Base-by-base conservation (phyloP, 2,888 invertebrate genomes). In the Euzetes globulus region DNA sequence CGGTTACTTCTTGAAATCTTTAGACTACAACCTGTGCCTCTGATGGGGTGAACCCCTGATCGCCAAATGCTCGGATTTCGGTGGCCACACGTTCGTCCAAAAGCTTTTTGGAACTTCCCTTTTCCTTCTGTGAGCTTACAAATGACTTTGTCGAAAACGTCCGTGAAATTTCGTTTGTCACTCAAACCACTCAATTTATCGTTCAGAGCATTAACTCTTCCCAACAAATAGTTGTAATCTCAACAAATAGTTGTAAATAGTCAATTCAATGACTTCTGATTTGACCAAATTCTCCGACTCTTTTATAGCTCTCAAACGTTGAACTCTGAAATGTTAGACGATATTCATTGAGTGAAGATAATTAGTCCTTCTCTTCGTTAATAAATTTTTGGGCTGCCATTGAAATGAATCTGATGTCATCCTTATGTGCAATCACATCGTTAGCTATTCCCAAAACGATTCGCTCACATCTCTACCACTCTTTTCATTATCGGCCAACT, bases 301-400 rank as follows among this genome's bases (percentile, higher is more conserved):
- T 79, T 89, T 87, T 73, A 93, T 87, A 83, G 92, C 91, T 0
- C 91, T 88, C 76, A 93, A 84, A 0, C 94, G 76, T 45, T 76
- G 77, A 1, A 93, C n/a, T n/a, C n/a, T n/a, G 93, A 25, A 94
- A 83, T 22, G 89, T 87, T 0, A 92, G 91, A 78, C 94, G 88
- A 86, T 92, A 93, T 78, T 92, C 92, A 84, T 94, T 94, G 47
- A 94, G 85, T 52, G 89, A 86, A 22, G 87, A 86, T 9, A 94
- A 85, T 84, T 92, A 93, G 79, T 94, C 92, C 88, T 94, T 94
- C 82, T 94, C 92, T 84, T 96, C 95, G 80, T 96, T 95, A 29
- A 94, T 89, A 82, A 95, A 96, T 83, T 94, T 95, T 85, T 95
- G 94, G 1, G 94, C 94, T 0, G 94, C 90, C 91, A 96, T 94